phyloP scores from a whole-genome alignment of 2,797 vertebrate species.

The Mallotus villosus region DNA sequence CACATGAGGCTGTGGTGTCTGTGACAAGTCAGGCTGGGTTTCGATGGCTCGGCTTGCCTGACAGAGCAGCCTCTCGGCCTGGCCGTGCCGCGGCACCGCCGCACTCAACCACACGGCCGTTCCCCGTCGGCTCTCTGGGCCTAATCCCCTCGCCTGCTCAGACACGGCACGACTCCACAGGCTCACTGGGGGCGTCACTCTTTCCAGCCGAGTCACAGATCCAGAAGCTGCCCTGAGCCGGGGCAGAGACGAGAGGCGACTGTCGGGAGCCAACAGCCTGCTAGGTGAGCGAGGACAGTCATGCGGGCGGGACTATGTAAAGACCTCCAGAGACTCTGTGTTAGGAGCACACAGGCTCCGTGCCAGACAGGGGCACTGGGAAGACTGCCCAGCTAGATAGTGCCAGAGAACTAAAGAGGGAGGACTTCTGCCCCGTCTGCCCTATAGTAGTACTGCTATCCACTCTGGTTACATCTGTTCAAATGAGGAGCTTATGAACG shows the following conservation, averaged over 20 bases:
- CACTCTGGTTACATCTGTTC: not conserved
- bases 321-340: not conserved
- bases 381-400: not conserved
- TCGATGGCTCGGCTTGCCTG: no score
- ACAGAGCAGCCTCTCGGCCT: constrained; percentile 7
- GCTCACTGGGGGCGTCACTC: not conserved
- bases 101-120: no score
- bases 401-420: not conserved
- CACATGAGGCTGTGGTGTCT: not conserved
- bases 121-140: no score
- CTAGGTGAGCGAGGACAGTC: no score
- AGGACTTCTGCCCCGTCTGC: not conserved
- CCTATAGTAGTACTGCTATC: not conserved
- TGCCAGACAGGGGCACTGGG: not conserved
- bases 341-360: not conserved
- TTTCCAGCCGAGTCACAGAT: no score
- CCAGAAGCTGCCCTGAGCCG: no score
- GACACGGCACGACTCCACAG: not conserved
- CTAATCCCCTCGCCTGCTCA: not conserved
- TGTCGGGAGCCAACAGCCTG: no score
- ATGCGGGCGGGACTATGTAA: no score
- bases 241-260: no score
- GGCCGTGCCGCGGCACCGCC: not conserved
- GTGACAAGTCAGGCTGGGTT: constrained; percentile 13
- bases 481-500: not conserved